Evolutionary conservation across 1,140 invertebrate genomes (phyloP).

Genomic region (Pinna nobilis): DNA sequence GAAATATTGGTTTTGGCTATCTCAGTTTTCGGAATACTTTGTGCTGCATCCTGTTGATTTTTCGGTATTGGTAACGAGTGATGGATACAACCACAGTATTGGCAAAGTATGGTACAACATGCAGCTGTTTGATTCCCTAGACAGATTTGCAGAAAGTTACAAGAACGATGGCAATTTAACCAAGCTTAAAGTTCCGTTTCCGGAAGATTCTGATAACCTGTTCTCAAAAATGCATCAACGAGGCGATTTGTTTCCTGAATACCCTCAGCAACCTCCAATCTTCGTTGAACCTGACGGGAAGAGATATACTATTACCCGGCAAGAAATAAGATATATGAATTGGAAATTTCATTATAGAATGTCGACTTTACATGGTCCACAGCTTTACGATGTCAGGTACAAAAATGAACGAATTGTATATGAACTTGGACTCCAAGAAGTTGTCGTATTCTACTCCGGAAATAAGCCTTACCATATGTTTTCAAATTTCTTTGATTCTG

Average conservation of each 20-base stretch:
- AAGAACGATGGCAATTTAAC: slow-evolving; percentile 33
- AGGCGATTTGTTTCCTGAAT: slow-evolving; percentile 33
- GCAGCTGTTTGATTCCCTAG: slow-evolving; percentile 40
- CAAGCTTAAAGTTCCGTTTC: slow-evolving; percentile 41
- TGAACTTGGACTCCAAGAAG: slow-evolving; percentile 55
- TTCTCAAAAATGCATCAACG: slow-evolving; percentile 48
- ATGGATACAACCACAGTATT: slow-evolving; percentile 31
- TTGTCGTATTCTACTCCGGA: slow-evolving; percentile 52
- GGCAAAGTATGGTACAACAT: slow-evolving; percentile 50
- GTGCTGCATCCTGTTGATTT: slow-evolving; percentile 50
- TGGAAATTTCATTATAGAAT: slow-evolving; percentile 62
- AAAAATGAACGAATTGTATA: slow-evolving; percentile 51
- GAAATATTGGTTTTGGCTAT: slow-evolving; percentile 48
- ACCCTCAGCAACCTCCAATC: slow-evolving; percentile 35
- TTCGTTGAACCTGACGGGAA: slow-evolving; percentile 62
- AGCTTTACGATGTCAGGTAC: slow-evolving; percentile 55
- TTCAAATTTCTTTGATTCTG: slow-evolving; percentile 48
- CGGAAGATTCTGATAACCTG: slow-evolving; percentile 23
- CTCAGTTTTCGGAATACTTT: slow-evolving; percentile 31
- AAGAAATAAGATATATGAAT: slow-evolving; percentile 55
- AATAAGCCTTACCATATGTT: slow-evolving; percentile 38
- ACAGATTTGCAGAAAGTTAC: slow-evolving; percentile 42
- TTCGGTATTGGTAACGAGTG: slow-evolving; percentile 38
- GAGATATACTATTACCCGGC: slow-evolving; percentile 53
- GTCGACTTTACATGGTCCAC: slow-evolving; percentile 55